Percentiles rank a stretch among this genome's conserved stretches.
Evolutionary conservation across 2,888 invertebrate genomes (phyloP).

Genomic region (Oasisia sp.): DNA sequence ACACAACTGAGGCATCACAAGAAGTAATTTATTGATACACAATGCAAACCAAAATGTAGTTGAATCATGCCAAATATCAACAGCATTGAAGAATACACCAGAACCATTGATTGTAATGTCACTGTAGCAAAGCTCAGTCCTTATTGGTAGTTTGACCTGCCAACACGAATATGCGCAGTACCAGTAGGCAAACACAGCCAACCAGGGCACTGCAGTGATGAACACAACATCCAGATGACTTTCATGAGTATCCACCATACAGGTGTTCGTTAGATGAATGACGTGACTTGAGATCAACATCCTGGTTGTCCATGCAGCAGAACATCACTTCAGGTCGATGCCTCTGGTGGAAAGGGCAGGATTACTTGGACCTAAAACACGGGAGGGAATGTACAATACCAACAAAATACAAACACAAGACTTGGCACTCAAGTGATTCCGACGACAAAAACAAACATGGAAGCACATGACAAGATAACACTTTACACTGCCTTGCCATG

Average conservation of each 20-base stretch:
- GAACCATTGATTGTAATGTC: neutral
- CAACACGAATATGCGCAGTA: neutral
- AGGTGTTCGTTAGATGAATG: neutral
- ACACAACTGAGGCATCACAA: neutral
- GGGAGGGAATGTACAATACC: neutral
- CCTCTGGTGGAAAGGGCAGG: neutral
- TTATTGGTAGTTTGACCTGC: neutral
- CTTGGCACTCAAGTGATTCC: too few relatives aligned
- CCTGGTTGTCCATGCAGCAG: neutral
- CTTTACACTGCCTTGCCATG: too few relatives aligned
- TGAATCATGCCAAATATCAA: neutral
- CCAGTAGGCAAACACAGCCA: neutral
- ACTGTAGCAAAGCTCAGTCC: neutral
- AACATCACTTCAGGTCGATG: neutral
- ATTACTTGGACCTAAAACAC: constrained; percentile 3
- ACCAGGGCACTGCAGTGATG: neutral
- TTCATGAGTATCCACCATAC: neutral
- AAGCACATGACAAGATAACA: too few relatives aligned
- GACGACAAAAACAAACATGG: too few relatives aligned
- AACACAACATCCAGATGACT: neutral
- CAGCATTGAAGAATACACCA: neutral
- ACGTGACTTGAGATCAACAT: neutral
- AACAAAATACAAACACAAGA: too few relatives aligned
- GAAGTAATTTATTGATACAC: neutral
- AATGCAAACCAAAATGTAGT: neutral